Percentiles rank a stretch among this genome's conserved stretches.
phyloP scores from a whole-genome alignment of 2,797 vertebrate species.

The Mionectes olivaceus region DNA sequence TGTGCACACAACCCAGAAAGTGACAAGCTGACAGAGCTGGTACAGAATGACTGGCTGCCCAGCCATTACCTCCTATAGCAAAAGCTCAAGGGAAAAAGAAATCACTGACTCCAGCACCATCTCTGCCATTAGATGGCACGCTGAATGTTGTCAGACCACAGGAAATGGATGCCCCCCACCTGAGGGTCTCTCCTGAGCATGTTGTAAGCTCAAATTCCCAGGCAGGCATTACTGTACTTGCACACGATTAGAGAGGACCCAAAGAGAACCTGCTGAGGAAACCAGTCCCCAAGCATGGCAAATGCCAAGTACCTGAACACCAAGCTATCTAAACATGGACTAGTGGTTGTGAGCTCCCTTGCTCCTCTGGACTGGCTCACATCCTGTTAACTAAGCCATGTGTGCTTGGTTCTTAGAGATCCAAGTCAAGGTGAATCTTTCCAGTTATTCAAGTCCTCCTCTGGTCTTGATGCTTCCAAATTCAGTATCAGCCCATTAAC shows the following conservation, averaged over 20 bases:
- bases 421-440: background rate
- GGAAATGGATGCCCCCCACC: rapidly evolving
- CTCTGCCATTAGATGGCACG: background rate
- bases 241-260: background rate
- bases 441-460: background rate
- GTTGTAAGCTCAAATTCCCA: background rate
- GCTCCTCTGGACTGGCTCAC: background rate
- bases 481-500: background rate
- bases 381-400: background rate
- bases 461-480: background rate
- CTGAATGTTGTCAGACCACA: background rate
- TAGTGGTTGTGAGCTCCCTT: background rate
- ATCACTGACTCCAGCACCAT: background rate
- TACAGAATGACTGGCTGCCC: background rate
- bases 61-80: background rate
- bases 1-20: slow-evolving; percentile 1
- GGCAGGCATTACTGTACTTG: background rate
- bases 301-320: background rate
- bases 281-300: background rate
- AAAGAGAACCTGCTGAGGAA: background rate
- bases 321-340: background rate
- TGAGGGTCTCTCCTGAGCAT: background rate
- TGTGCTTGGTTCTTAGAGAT: background rate
- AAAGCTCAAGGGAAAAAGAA: background rate
- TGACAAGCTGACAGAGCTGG: background rate